These are phyloP conservation scores for Eidolon helvum DNA, from an alignment of 2,113 vertebrate species.

Conservation along the genomic window DNA sequence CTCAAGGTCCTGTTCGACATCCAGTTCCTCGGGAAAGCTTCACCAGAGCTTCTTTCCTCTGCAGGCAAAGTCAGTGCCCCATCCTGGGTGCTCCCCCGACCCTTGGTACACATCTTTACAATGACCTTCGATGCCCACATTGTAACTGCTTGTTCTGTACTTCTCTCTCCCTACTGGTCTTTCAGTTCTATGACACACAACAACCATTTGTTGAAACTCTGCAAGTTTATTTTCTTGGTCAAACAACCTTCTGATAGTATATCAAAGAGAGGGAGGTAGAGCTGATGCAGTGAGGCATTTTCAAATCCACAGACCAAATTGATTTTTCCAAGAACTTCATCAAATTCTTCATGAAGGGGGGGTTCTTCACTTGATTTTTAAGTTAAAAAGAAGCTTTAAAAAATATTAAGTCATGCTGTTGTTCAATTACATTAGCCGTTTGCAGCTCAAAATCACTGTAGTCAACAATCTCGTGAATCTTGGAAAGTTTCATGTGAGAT, in stretches of 20 bases:
- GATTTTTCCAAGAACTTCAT: slow-evolving; percentile 30
- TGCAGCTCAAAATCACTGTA: not conserved
- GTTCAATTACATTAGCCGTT: not conserved
- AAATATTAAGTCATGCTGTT: not conserved
- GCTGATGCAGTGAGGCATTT: not conserved
- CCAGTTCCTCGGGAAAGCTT: not conserved
- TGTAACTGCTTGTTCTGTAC: rapidly evolving
- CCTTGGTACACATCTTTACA: not conserved
- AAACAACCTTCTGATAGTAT: not conserved
- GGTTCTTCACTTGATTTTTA: slow-evolving; percentile 16
- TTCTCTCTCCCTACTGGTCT: not conserved
- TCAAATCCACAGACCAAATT: not conserved
- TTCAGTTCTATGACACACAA: not conserved
- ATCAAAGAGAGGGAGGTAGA: not conserved
- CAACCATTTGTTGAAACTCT: not conserved
- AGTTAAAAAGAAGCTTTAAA: slow-evolving; percentile 13
- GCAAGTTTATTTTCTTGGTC: slow-evolving; percentile 35
- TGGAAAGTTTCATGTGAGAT: not conserved
- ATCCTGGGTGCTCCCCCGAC: rapidly evolving
- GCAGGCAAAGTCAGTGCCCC: rapidly evolving
- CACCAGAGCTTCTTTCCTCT: not conserved
- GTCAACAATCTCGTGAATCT: not conserved
- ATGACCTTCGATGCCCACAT: not conserved
- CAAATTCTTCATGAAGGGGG: not conserved
- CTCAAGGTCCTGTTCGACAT: not conserved